These are phyloP conservation scores for Rhagonycha fulva DNA, from an alignment of 2,888 invertebrate genomes.

Conservation along the genomic window DNA sequence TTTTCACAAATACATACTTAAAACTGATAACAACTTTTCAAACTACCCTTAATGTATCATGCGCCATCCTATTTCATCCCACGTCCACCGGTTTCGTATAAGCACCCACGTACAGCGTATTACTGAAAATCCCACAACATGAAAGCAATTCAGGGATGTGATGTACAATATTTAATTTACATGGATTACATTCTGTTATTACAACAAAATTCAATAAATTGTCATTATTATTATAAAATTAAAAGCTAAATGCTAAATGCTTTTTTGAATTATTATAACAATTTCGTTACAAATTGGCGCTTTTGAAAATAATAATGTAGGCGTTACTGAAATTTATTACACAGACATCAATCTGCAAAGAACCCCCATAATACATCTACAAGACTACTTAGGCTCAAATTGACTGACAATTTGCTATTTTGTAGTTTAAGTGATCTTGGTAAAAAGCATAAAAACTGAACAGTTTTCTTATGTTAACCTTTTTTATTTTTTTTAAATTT, in stretches of 20 bases:
- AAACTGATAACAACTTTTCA: not conserved
- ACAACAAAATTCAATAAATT: not conserved
- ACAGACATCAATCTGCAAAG: not conserved
- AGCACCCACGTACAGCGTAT: not conserved
- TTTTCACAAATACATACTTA: not conserved
- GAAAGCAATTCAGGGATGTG: not conserved
- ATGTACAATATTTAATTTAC: not conserved
- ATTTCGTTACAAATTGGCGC: not conserved
- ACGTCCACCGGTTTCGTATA: not conserved
- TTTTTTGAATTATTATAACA: not conserved
- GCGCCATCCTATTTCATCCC: not conserved
- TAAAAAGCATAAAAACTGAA: not conserved
- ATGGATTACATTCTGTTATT: not conserved
- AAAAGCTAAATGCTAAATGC: too few species aligned
- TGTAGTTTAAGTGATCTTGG: not conserved
- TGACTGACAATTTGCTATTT: not conserved
- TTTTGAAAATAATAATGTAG: not conserved
- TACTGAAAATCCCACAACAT: not conserved
- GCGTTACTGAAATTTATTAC: not conserved
- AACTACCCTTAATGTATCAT: not conserved
- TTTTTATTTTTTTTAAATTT: not conserved
- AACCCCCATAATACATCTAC: not conserved
- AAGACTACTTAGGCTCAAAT: not conserved
- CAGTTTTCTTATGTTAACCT: not conserved
- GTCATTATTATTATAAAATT: not conserved